Base-by-base conservation (phyloP, 2,888 invertebrate genomes). In the Catotricha subobsoleta region DNA sequence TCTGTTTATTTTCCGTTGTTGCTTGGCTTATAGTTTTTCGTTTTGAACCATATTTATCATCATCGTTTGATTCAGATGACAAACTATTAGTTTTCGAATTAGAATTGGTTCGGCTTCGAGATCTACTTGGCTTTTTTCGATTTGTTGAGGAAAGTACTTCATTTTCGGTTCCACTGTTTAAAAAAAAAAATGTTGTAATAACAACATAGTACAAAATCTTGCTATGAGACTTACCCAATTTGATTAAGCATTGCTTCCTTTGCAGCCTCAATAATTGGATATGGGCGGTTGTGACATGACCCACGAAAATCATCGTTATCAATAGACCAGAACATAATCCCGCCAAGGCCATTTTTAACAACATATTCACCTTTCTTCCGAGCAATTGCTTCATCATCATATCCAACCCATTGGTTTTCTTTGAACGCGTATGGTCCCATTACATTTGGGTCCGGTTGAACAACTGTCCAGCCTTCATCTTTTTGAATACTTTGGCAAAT, bases 271-370 rank as follows among this genome's bases (percentile, higher is more conserved):
- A 91, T 88, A 37, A 92, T 66, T 0, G 91, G 91, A 64, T 88
- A 91, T 0, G 87, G 80, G 55, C 80, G 78, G 20, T 74, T 80
- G 48, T 81, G 81, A 55, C 91, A 91, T 27, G 71, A 73, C n/a
- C 91, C 91, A 36, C 90, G 73, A 68, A 91, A 92, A 56, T 92
- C 91, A 48, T 92, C 91, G 57, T 88, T 91, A 63, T 91, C 91
- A 50, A 92, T 81, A 1, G 90, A 83, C 60, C 61, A 64, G 47
- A 62, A 63, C 62, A 64, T 63, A 52, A 58, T 52, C 54, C 91
- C 91, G 50, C 91, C 91, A 19, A 91, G 68, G 40, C 76, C 74
- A 48, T 82, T 79, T 45, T 86, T 78, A 25, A 77, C 80, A 1
- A 86, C 90, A 55, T 87, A 91, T 51, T 78, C 74, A 0, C 84